These are phyloP conservation scores for Hydrozoanthus gracilis DNA, from an alignment of 92 coral and sea anemone genomes.

Conservation along the genomic window DNA sequence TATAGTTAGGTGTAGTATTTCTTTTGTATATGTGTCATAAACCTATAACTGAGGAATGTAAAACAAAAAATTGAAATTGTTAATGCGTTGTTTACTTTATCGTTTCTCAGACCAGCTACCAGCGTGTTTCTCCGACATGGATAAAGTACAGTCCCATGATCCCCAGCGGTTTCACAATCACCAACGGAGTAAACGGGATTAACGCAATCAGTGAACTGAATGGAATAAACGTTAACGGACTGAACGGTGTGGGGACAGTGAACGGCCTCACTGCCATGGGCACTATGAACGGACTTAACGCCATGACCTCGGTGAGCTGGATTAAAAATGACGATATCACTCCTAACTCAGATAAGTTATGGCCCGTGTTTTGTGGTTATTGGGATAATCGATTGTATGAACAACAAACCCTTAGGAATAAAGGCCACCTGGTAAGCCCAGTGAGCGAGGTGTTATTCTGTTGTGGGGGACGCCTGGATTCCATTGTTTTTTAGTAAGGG, in stretches of 20 bases:
- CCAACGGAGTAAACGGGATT: conserved; percentile 87
- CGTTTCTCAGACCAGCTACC: conserved; percentile 76
- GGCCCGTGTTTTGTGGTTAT: too few species aligned
- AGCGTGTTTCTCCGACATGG: conserved; percentile 98
- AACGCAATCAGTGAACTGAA: conserved; percentile 89
- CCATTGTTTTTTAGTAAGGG: too few species aligned
- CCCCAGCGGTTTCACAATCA: conserved; percentile 92
- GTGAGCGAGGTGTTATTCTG: too few species aligned
- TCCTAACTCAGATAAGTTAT: too few species aligned
- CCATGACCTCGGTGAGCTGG: conserved; percentile 49
- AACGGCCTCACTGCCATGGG: conserved; percentile 78
- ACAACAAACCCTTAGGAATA: too few species aligned
- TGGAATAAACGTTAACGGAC: conserved; percentile 75
- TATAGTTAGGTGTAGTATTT: too few species aligned
- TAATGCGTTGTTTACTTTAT: not conserved
- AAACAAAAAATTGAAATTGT: not conserved
- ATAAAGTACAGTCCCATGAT: conserved; percentile 96
- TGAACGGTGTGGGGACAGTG: conserved; percentile 85
- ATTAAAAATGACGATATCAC: not conserved
- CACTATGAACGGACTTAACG: conserved; percentile 74
- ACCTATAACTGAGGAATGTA: too few species aligned
- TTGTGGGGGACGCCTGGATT: too few species aligned
- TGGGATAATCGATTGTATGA: too few species aligned
- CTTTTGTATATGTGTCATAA: not conserved
- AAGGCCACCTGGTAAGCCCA: too few species aligned